Conservation (phyloP, 2,797 vertebrate species). For the Melanotaenia parkinsoni region DNA sequence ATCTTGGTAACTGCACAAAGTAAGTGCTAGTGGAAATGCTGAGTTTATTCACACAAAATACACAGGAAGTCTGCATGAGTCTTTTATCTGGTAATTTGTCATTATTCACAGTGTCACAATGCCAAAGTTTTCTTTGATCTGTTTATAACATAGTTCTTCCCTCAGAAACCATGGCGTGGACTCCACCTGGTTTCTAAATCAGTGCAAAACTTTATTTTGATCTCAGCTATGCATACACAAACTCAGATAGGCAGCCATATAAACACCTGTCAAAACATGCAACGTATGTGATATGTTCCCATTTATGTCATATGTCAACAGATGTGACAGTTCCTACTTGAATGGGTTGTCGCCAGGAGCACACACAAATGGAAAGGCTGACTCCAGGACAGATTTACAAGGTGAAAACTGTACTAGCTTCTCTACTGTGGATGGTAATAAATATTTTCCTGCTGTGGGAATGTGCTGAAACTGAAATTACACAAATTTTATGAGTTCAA, state of each 20-base stretch:
- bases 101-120: background rate
- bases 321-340: background rate
- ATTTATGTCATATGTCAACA: too few relatives aligned
- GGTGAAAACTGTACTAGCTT: background rate
- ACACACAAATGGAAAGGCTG: constrained; percentile 1
- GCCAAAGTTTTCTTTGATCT: background rate
- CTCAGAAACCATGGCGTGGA: background rate
- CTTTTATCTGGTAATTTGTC: background rate
- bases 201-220: background rate
- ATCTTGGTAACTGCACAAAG: background rate
- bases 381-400: background rate
- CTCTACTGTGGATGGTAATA: constrained; percentile 3
- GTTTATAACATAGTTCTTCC: background rate
- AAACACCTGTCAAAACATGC: background rate
- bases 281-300: background rate
- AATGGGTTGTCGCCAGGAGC: background rate
- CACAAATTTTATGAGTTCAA: background rate
- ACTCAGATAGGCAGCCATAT: background rate
- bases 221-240: background rate
- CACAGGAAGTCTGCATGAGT: background rate
- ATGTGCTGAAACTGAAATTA: background rate
- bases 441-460: background rate
- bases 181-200: background rate
- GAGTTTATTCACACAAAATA: background rate
- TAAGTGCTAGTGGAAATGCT: too few relatives aligned